phyloP scores from a whole-genome alignment of 1,140 invertebrate species.

The Lepeophtheirus salmonis region DNA sequence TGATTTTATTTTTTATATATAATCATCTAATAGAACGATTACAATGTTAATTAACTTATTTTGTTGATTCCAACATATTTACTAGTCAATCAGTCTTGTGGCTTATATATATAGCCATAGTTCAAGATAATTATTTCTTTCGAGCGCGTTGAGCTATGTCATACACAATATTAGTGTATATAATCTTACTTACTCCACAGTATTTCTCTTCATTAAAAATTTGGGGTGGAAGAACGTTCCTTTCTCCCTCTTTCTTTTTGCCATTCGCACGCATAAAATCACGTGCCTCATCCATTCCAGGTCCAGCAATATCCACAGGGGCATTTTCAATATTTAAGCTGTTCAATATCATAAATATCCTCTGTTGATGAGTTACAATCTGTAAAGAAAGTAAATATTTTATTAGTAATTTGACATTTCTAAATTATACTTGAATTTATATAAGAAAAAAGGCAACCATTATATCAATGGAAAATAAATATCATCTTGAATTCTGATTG shows the following conservation, averaged over 20 bases:
- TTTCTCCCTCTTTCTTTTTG: constrained; percentile 39
- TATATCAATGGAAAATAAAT: no score
- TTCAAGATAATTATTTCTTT: no score
- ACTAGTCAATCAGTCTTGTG: no score
- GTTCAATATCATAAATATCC: constrained; percentile 17
- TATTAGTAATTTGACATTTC: background rate
- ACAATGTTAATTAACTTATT: no score
- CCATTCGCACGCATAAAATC: constrained; percentile 78
- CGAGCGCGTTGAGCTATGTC: no score
- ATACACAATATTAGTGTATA: no score
- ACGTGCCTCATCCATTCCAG: constrained; percentile 46
- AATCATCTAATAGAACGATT: no score
- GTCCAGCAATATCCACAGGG: constrained; percentile 7
- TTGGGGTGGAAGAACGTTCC: constrained; percentile 66
- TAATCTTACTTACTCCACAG: constrained; percentile 72
- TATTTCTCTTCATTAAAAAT: constrained; percentile 80
- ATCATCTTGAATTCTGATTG: no score
- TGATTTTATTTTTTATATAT: no score
- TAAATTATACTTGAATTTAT: background rate
- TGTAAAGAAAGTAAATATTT: background rate
- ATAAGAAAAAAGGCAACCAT: no score
- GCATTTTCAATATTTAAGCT: constrained; percentile 13
- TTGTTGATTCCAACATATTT: no score
- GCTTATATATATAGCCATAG: no score
- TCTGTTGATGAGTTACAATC: constrained; percentile 12